phyloP scores from a whole-genome alignment of 2,888 invertebrate species.

The Cyclophora punctaria region DNA sequence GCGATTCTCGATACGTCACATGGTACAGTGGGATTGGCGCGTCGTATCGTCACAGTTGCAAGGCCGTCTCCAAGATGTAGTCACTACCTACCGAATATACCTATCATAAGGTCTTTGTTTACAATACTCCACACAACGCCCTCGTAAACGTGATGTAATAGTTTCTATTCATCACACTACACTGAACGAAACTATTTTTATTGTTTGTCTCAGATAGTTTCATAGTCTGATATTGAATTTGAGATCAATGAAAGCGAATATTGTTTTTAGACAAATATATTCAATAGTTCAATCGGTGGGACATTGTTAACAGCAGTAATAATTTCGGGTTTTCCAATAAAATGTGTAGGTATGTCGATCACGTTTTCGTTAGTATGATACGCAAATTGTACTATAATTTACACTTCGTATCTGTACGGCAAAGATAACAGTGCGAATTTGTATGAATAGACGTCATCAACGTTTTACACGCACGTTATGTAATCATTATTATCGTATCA shows the following conservation, averaged over 20 bases:
- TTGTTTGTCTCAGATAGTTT: too few relatives aligned
- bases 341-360: conserved; percentile 25
- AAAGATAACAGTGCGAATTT: conserved; percentile 28
- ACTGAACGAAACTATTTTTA: too few relatives aligned
- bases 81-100: not conserved
- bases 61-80: conserved; percentile 34
- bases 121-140: conserved; percentile 16
- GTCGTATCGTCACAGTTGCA: conserved; percentile 51
- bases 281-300: too few relatives aligned
- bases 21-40: conserved; percentile 32
- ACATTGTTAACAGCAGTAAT: not conserved
- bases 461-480: conserved; percentile 12
- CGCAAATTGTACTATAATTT: conserved; percentile 27
- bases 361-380: conserved; percentile 22
- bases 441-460: conserved; percentile 12
- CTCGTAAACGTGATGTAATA: too few relatives aligned
- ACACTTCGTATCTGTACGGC: conserved; percentile 20
- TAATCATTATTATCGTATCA: too few relatives aligned
- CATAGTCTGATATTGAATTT: too few relatives aligned
- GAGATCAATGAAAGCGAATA: too few relatives aligned
- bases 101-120: conserved; percentile 34
- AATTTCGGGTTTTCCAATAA: conserved; percentile 20
- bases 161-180: too few relatives aligned
- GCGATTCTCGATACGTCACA: conserved; percentile 30
- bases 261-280: too few relatives aligned